These are phyloP conservation scores for Didymodactylos carnosus DNA, from an alignment of 2,888 invertebrate species.

Conservation along the genomic window DNA sequence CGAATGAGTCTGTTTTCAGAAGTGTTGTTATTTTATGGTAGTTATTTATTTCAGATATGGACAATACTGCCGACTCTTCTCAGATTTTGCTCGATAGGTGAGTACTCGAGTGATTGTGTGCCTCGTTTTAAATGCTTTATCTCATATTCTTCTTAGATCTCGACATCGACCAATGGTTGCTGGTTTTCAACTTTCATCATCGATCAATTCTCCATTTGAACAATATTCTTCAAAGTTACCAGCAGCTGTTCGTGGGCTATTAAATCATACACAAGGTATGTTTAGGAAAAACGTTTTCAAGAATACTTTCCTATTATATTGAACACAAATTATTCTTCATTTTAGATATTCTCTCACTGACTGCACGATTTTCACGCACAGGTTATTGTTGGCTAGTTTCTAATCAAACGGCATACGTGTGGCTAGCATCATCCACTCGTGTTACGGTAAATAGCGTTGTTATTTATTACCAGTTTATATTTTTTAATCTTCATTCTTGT, in stretches of 20 bases:
- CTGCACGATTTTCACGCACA: neutral
- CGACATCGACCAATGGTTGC: neutral
- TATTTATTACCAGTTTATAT: too few species aligned
- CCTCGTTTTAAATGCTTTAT: too few species aligned
- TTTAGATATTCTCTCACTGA: neutral
- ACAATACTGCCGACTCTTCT: too few species aligned
- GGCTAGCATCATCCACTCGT: neutral
- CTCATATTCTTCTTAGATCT: too few species aligned
- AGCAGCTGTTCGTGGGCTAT: neutral
- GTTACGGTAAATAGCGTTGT: neutral
- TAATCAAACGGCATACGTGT: neutral
- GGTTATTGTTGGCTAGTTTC: slow-evolving; percentile 1
- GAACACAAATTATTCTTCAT: neutral
- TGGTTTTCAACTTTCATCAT: neutral
- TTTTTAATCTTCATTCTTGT: neutral
- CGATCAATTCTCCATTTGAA: neutral
- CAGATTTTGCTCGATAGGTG: too few species aligned
- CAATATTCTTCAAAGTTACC: neutral
- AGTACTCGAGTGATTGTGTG: too few species aligned
- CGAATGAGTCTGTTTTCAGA: too few species aligned
- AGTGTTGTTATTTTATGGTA: too few species aligned
- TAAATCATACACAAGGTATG: neutral
- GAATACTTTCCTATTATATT: too few species aligned
- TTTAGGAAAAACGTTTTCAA: neutral
- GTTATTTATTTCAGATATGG: too few species aligned